Base-by-base conservation (phyloP, 2,888 invertebrate genomes). In the Macrophya annulata region DNA sequence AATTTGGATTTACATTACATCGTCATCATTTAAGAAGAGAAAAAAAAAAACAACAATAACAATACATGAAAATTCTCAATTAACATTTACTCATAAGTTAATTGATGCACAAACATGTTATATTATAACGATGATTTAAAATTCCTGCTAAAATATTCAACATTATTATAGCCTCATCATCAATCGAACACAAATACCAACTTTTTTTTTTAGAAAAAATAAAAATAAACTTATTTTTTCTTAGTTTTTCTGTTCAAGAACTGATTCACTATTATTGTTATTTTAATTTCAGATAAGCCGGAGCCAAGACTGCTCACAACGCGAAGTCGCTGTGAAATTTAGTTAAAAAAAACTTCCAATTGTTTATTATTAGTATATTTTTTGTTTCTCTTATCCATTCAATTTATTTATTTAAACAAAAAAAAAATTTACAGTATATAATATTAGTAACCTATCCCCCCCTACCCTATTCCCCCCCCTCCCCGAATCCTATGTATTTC, bases 71-170 rank as follows among this genome's bases (percentile, higher is more conserved):
- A 85, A 89, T 91, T 90, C 90, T 86, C 90, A 90, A 84, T 87
- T 84, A 86, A 86, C 88, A 87, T 1, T 68, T 6, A 68, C 55
- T n/a, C 9, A 86, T 86, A 88, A 89, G 88, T 90, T 88, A 62
- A 90, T 88, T 90, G 88, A 87, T 91, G 90, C 90, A 90, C 90
- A 89, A 87, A 89, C 92, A 91, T 92, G 92, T 92, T 87, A 92
- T 31, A 91, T 87, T 37, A 87, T 87, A 31, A 31, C 88, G 90
- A 90, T 86, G 85, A 90, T 85, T 45, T 8, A 17, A n/a, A 88
- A 92, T 92, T 93, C 91, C 86, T 90, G 90, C 87, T 89, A 82
- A 86, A 87, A 83, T 31, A 83, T 68, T 37, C 5, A 31, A 15
- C 12, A 68, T 79, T 62, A 77, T 87, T 88, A 79, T 72, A 88